These are phyloP conservation scores for Eulemur rubriventer DNA, from an alignment of 2,797 vertebrate species.

Conservation along the genomic window DNA sequence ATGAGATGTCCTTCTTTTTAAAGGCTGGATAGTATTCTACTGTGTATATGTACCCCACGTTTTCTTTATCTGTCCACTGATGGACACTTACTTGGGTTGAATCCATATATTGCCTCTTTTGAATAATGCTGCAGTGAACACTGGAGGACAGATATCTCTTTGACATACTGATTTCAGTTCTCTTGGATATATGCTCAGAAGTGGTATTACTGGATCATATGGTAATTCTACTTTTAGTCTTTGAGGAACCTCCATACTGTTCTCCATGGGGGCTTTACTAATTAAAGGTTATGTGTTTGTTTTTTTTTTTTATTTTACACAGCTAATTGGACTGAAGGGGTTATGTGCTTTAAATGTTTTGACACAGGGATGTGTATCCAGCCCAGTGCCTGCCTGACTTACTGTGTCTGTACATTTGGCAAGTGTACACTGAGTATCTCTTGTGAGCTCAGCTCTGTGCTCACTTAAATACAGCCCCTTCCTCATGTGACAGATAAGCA, in stretches of 20 bases:
- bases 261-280: too few relatives aligned
- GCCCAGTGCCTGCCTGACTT: not conserved
- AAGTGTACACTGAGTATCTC: fast-evolving
- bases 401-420: not conserved
- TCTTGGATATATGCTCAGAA: not conserved
- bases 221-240: not conserved
- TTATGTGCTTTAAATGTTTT: not conserved
- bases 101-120: not conserved
- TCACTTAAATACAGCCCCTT: not conserved
- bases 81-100: too few relatives aligned
- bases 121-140: not conserved
- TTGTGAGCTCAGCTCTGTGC: not conserved
- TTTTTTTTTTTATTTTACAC: too few relatives aligned
- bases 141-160: not conserved
- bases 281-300: not conserved
- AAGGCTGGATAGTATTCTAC: not conserved
- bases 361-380: fast-evolving
- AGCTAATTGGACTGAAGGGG: too few relatives aligned
- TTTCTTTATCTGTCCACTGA: not conserved
- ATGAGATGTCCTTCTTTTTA: not conserved
- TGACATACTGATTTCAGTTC: not conserved
- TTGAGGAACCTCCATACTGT: too few relatives aligned
- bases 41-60: not conserved
- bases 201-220: not conserved
- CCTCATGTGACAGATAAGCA: not conserved